Evolutionary conservation across 1,140 invertebrate species (phyloP).

Genomic region (Temnothorax longispinosus): DNA sequence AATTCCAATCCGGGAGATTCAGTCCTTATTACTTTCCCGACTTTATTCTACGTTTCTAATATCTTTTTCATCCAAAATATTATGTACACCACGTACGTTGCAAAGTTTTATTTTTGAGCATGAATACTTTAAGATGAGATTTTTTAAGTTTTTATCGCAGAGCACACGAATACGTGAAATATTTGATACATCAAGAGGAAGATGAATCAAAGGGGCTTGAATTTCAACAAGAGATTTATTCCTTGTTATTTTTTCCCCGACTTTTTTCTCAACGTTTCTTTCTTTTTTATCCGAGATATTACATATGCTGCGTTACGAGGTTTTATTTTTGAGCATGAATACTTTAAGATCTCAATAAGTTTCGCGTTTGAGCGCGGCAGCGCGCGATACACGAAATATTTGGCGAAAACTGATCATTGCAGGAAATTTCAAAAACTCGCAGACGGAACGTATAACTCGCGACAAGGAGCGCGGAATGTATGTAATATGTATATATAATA

Average conservation of each 20-base stretch:
- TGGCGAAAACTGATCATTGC: not conserved
- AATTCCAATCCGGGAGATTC: conserved; percentile 48
- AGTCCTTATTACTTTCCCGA: conserved; percentile 6
- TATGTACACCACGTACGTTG: too few species aligned
- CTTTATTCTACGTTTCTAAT: not conserved
- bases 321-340: not conserved
- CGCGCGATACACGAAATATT: not conserved
- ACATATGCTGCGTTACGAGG: too few species aligned
- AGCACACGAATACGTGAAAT: not conserved
- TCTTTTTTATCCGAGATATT: not conserved
- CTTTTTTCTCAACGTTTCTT: not conserved
- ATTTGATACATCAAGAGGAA: not conserved
- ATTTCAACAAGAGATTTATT: conserved; percentile 48
- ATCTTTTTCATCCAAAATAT: not conserved
- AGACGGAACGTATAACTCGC: conserved; percentile 28
- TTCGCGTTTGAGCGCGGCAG: not conserved
- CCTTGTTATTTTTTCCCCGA: not conserved
- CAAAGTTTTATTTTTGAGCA: not conserved
- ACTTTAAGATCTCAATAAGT: conserved; percentile 10
- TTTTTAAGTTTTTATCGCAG: not conserved
- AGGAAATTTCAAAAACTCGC: conserved; percentile 53
- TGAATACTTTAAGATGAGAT: not conserved
- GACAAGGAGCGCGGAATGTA: not conserved
- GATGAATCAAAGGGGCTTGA: conserved; percentile 13
- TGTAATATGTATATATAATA: conserved; percentile 4